phyloP scores from a whole-genome alignment of 1,140 invertebrate species.

The Penaeus vannamei region DNA sequence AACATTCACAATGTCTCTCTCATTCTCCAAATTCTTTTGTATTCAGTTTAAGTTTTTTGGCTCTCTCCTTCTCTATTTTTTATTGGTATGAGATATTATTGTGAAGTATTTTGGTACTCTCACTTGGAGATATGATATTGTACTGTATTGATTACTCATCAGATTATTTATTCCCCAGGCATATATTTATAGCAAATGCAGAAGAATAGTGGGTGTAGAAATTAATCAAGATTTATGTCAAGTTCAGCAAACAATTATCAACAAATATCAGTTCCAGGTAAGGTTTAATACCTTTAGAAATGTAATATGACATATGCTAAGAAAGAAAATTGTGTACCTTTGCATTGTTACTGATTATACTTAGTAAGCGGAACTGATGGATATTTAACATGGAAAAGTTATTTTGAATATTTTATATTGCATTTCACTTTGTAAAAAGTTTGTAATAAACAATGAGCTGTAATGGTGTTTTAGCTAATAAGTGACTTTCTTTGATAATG shows the following conservation, averaged over 20 bases:
- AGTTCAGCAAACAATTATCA: slow-evolving; percentile 77
- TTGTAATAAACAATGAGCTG: too few species aligned
- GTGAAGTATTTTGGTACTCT: background rate
- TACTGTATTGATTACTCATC: background rate
- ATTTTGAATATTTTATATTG: too few species aligned
- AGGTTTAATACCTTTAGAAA: background rate
- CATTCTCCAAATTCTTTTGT: background rate
- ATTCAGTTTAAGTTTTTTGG: background rate
- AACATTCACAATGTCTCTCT: slow-evolving; percentile 68
- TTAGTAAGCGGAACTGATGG: too few species aligned
- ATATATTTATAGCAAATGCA: slow-evolving; percentile 77
- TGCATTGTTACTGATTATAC: too few species aligned
- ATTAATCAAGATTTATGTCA: slow-evolving; percentile 80
- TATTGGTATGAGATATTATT: background rate
- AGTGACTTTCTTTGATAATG: too few species aligned
- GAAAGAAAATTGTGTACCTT: too few species aligned
- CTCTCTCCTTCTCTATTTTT: background rate
- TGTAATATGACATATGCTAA: background rate
- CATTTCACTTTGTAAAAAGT: too few species aligned
- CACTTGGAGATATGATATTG: too few species aligned
- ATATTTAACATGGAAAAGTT: too few species aligned
- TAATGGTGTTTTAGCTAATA: too few species aligned
- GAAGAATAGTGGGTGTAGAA: slow-evolving; percentile 80
- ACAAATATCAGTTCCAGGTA: slow-evolving; percentile 73
- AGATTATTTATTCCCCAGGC: slow-evolving; percentile 73